These are phyloP conservation scores for Maccullochella peelii DNA, from an alignment of 2,113 vertebrate genomes.

Conservation along the genomic window DNA sequence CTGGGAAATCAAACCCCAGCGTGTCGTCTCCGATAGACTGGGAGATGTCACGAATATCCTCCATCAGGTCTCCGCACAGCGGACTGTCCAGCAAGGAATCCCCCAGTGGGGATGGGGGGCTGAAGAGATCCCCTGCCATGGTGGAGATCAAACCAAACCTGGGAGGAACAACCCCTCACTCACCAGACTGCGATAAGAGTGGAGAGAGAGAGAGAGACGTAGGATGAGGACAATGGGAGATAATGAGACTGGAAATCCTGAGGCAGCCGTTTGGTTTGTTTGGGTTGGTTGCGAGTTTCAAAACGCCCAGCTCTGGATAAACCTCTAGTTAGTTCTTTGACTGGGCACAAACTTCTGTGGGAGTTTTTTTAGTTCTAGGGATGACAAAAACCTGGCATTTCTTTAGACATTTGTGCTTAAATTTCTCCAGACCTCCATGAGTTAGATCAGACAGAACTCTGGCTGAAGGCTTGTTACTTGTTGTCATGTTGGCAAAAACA, in stretches of 20 bases:
- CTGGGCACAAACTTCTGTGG: not conserved
- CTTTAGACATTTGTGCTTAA: not conserved
- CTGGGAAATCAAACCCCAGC: conserved; percentile 87
- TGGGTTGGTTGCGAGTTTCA: not conserved
- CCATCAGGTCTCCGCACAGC: conserved; percentile 91
- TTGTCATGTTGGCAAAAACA: not conserved
- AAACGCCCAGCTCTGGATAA: not conserved
- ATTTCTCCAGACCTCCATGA: not conserved
- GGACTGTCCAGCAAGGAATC: conserved; percentile 89
- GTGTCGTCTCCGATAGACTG: conserved; percentile 87
- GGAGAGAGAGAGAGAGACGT: not conserved
- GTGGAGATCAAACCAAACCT: conserved; percentile 57
- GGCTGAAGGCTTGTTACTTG: not conserved
- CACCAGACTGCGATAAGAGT: conserved; percentile 71
- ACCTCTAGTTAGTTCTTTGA: not conserved
- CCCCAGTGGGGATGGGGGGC: conserved; percentile 87
- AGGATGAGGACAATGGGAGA: not conserved
- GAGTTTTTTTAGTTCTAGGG: not conserved
- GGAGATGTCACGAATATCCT: conserved; percentile 88
- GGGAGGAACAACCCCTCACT: conserved; percentile 62
- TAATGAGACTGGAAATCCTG: not conserved
- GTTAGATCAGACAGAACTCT: not conserved
- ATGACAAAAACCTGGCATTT: not conserved
- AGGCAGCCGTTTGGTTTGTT: not conserved
- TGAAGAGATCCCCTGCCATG: conserved; percentile 90